Evolutionary conservation across 2,797 vertebrate species (phyloP), one percentile per base, ranked within the genome.

Genomic region (Tachyglossus aculeatus): DNA sequence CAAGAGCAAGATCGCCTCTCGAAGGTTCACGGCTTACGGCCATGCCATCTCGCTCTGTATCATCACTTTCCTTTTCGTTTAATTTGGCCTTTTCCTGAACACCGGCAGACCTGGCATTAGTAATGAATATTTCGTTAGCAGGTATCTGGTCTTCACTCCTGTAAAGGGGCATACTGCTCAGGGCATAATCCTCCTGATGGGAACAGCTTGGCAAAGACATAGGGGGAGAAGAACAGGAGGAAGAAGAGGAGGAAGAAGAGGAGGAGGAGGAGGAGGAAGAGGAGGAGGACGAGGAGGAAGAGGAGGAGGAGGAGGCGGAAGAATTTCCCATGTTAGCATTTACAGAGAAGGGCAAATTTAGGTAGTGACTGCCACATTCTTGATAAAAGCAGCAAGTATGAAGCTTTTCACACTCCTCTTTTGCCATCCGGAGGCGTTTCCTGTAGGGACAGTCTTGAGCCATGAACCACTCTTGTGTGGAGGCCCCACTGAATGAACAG

Each of bases 321-420:
- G 88, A 79, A 71, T 83, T 90, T 83, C 88, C 86, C 1, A 93
- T 86, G 15, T 88, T 86, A 6, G 95, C 84, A n/a, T 91, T 95
- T 83, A 95, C 88, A 66, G 96, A 93, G 78, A 96, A 92, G 2
- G 97, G 96, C 33, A 97, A 87, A 81, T 95, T 95, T 87, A 98
- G 93, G 88, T 96, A 97, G 86, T 95, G 95, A 58, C 94, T 93
- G 2, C 95, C 94, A 19, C 96, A 96, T 45, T 94, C 94, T 80
- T 94, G 94, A 83, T 98, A 94, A 88, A 97, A 95, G 87, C 96
- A 98, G 89, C 97, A 99, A 2, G 96, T 90, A 48, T 96, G 95
- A 54, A 95, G 82, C 50, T 95, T 95, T 52, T 95, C 94, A 0
- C 94, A 92, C 16, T 93, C 93, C 48, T 94, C 93, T 80, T 91